Base-by-base conservation (phyloP, 2,797 vertebrate species). In the Poeciliopsis paucimaculata region DNA sequence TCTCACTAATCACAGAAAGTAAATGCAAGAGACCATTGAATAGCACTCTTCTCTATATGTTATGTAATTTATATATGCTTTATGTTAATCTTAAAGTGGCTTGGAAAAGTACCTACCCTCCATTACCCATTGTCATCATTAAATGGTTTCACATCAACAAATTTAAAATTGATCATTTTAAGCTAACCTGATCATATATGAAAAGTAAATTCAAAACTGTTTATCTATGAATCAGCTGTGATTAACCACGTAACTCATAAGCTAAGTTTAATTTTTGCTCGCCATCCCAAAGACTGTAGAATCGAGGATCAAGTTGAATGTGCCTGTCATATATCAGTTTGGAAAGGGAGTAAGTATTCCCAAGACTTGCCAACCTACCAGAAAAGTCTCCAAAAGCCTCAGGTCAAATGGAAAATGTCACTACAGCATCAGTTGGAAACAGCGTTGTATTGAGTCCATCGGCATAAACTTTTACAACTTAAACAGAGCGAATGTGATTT, bases 1-100 rank as follows among this genome's bases (percentile, higher is more conserved):
- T 8, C 70, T 87, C 46, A n/a, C 20, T 84, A 84, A 91, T 93
- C 89, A 91, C 88, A 93, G 72, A 53, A 83, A 84, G 87, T 91
- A 82, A 71, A 88, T 85, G 70, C 74, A 88, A 80, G 71, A 80
- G 77, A 64, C 80, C 20, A 60, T 49, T 55, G 75, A 41, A 41
- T 39, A 39, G 57, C 72, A 71, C 11, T 64, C 13, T 74, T 5
- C 76, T 66, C 71, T 80, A 12, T 49, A 8, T 66, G 1, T 76
- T 62, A 55, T 77, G 20, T 62, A 39, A 28, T 74, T 23, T 45
- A 43, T 77, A 34, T 62, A 34, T 16, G 28, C n/a, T 28, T 28
- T 46, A 70, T 5, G 36, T 43, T 70, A 6, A n/a, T 43, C 11
- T 43, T 26, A 70, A 11, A 70, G 11, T 43, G 23, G 8, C 39